phyloP scores from a whole-genome alignment of 2,113 vertebrate genomes.

The Oriolus oriolus region DNA sequence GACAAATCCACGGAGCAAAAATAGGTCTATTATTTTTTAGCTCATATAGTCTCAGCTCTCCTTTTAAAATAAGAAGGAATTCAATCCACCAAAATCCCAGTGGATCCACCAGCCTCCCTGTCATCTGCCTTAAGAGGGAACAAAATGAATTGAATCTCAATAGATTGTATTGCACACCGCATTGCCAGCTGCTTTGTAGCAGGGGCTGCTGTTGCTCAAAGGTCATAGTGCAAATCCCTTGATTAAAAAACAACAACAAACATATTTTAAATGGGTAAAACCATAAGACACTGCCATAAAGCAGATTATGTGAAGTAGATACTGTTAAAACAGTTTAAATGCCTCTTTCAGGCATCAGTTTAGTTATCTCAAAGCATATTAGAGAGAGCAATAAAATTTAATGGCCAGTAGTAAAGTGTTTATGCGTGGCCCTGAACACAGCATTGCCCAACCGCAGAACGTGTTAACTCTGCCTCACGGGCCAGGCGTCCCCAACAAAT shows the following conservation, averaged over 20 bases:
- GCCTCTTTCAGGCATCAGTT: conserved; percentile 54
- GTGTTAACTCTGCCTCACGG: accelerated
- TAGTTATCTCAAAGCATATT: conserved; percentile 59
- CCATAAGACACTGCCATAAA: conserved; percentile 29
- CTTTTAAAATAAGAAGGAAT: neutral
- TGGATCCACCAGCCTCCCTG: neutral
- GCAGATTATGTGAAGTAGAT: conserved; percentile 54
- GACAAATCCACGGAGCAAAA: neutral
- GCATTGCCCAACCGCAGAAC: neutral
- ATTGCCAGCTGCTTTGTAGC: conserved; percentile 31
- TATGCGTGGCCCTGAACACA: neutral
- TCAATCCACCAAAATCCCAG: conserved; percentile 25
- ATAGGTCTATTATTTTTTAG: neutral
- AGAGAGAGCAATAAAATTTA: conserved; percentile 56
- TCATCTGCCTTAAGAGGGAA: neutral
- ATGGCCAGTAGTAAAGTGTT: conserved; percentile 52
- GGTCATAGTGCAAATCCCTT: conserved; percentile 26
- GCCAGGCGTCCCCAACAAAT: neutral
- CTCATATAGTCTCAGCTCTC: neutral
- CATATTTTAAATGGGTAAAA: conserved; percentile 46
- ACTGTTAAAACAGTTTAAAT: conserved; percentile 53
- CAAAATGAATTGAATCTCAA: conserved; percentile 14
- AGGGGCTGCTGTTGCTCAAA: neutral
- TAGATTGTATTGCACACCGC: neutral
- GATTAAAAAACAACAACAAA: conserved; percentile 30